Evolutionary conservation across 2,888 invertebrate species (phyloP).

Genomic region (Himalopsyche anomala): DNA sequence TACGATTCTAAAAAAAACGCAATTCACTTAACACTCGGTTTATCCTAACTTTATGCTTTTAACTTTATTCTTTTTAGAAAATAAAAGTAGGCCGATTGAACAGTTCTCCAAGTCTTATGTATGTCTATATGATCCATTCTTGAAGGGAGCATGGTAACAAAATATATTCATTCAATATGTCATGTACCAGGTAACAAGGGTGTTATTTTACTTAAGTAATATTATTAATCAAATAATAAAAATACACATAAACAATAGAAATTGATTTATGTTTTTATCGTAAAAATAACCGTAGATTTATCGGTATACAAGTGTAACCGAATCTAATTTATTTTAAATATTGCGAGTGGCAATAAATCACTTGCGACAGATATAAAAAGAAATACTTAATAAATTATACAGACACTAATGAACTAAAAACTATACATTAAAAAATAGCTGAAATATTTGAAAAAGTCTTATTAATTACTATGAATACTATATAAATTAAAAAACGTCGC

Average conservation of each 20-base stretch:
- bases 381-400: not conserved
- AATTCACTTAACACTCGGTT: too few species aligned
- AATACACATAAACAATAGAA: not conserved
- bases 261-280: not conserved
- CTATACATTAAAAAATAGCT: not conserved
- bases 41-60: too few species aligned
- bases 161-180: too few species aligned
- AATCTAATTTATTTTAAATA: not conserved
- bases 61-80: too few species aligned
- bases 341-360: not conserved
- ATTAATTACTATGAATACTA: not conserved
- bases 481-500: constrained; percentile 25
- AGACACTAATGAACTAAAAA: not conserved
- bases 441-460: not conserved
- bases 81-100: too few species aligned
- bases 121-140: too few species aligned
- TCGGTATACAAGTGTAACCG: not conserved
- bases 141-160: too few species aligned
- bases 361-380: not conserved
- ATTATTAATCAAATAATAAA: too few species aligned
- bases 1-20: too few species aligned
- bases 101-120: too few species aligned
- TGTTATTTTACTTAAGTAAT: too few species aligned
- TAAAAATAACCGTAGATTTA: not conserved
- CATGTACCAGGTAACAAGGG: too few species aligned